phyloP scores from a whole-genome alignment of 2,888 invertebrate species.

The Uropetala carovei region DNA sequence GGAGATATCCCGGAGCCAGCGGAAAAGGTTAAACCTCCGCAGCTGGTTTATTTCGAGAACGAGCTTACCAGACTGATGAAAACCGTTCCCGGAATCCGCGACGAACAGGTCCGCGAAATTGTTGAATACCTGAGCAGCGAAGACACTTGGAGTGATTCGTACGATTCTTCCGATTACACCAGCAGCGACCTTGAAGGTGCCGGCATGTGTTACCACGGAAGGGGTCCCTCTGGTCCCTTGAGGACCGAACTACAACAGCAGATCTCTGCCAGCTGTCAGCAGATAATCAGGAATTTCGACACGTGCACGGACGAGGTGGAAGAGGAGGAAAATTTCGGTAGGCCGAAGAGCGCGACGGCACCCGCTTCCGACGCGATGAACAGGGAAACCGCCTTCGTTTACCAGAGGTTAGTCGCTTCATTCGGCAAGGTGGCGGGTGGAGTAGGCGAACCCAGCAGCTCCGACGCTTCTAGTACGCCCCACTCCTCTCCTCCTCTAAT shows the following conservation, averaged over 20 bases:
- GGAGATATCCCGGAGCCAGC: constrained; percentile 1
- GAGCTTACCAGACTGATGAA: constrained; percentile 94
- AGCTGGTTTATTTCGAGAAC: constrained; percentile 92
- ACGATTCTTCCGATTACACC: constrained; percentile 94
- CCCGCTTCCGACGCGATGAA: constrained; percentile 73
- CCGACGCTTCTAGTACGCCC: constrained; percentile 76
- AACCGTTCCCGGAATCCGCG: constrained; percentile 93
- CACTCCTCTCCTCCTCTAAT: constrained; percentile 89
- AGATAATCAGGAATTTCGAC: constrained; percentile 92
- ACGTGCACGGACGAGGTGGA: constrained; percentile 70
- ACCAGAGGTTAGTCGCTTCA: constrained; percentile 90
- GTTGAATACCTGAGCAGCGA: constrained; percentile 95
- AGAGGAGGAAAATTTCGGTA: constrained; percentile 71
- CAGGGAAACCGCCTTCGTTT: constrained; percentile 90
- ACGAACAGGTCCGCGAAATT: constrained; percentile 93
- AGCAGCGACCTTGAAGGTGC: constrained; percentile 86
- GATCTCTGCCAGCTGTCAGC: constrained; percentile 91
- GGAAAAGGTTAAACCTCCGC: constrained; percentile 84
- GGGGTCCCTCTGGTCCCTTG: constrained; percentile 57
- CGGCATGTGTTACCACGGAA: constrained; percentile 63
- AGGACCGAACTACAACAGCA: constrained; percentile 82
- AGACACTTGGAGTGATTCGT: constrained; percentile 95
- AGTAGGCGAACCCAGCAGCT: constrained; percentile 51
- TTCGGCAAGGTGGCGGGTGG: constrained; percentile 84
- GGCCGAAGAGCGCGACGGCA: constrained; percentile 76